Evolutionary conservation across 2,797 vertebrate species (phyloP).

Genomic region (Acipenser oxyrinchus): DNA sequence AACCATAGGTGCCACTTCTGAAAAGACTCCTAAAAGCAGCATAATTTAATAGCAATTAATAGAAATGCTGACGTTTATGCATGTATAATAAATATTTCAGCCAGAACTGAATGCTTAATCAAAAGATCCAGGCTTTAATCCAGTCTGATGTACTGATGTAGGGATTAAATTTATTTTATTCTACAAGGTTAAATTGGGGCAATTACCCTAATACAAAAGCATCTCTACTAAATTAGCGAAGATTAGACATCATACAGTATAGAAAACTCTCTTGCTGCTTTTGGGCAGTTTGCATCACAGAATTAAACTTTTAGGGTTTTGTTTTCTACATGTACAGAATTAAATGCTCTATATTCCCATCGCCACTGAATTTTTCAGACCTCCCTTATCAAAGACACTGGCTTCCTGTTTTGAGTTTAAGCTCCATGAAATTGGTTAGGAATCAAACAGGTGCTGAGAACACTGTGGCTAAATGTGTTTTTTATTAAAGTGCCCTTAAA

Average conservation of each 20-base stretch:
- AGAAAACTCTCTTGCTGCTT: background rate
- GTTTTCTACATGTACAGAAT: no score
- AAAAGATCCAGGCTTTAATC: background rate
- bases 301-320: no score
- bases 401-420: no score
- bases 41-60: conserved; percentile 56
- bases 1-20: no score
- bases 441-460: no score
- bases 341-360: no score
- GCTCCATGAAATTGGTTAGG: no score
- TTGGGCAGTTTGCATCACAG: background rate
- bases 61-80: conserved; percentile 34
- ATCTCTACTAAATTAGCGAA: background rate
- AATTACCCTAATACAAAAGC: background rate
- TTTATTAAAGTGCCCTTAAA: no score
- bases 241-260: background rate
- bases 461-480: no score
- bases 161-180: background rate
- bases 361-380: no score
- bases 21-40: no score
- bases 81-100: conserved; percentile 22
- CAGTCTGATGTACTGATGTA: background rate
- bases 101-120: background rate
- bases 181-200: background rate
- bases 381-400: no score